A percentile compares a stretch with the other conserved stretches of the same genome.
These are phyloP conservation scores for Zingel zingel DNA, from an alignment of 2,113 vertebrate genomes.

Conservation along the genomic window DNA sequence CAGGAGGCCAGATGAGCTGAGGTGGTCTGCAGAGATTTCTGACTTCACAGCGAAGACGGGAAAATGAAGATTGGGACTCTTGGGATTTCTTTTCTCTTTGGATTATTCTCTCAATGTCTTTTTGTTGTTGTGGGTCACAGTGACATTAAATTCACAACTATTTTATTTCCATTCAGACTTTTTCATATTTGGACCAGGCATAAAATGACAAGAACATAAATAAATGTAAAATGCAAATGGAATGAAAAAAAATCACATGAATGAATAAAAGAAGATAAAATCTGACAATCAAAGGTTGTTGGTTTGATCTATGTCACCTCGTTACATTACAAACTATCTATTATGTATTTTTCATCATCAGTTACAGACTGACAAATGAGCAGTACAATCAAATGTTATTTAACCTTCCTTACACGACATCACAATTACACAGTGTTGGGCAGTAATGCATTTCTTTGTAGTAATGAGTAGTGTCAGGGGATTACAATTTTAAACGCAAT, in stretches of 20 bases:
- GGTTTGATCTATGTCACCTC: not conserved
- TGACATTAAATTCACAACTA: not conserved
- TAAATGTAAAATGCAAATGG: not conserved
- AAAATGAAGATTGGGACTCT: constrained; percentile 36
- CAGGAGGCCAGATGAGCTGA: constrained; percentile 73
- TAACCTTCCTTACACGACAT: not conserved
- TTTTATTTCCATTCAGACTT: constrained; percentile 3
- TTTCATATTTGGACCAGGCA: not conserved
- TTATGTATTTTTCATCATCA: not conserved
- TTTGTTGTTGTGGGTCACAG: not conserved
- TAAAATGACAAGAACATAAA: not conserved
- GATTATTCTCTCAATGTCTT: not conserved
- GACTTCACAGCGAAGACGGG: constrained; percentile 54
- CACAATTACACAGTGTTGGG: not conserved
- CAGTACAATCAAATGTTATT: not conserved
- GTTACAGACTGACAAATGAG: not conserved
- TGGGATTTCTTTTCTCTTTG: constrained; percentile 1
- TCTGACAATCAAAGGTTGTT: not conserved
- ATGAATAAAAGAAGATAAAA: not conserved
- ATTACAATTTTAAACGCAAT: not conserved
- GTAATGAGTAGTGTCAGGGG: not conserved
- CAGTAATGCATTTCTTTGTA: not conserved
- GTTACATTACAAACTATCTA: not conserved
- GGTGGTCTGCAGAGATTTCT: constrained; percentile 70
- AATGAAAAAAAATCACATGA: not conserved